phyloP scores from a whole-genome alignment of 2,113 vertebrate genomes.

The Megalops atlanticus region DNA sequence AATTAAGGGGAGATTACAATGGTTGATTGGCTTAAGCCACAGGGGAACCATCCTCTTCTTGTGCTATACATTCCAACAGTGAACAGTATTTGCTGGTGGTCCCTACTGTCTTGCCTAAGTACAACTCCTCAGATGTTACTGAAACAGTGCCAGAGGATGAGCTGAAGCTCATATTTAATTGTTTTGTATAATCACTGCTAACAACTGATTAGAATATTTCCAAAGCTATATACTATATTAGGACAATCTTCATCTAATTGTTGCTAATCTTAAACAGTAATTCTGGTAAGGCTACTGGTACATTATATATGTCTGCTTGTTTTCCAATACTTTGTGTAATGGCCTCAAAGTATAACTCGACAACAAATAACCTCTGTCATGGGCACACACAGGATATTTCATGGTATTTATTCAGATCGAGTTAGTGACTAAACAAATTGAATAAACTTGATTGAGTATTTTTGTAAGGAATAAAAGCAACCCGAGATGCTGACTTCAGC shows the following conservation, averaged over 20 bases:
- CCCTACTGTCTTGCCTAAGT: too few species aligned
- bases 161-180: background rate
- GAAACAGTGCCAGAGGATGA: background rate
- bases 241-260: background rate
- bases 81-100: too few species aligned
- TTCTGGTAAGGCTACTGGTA: too few species aligned
- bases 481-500: constrained; percentile 50
- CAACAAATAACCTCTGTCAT: constrained; percentile 9
- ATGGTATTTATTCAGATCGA: constrained; percentile 47
- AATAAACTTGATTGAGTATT: constrained; percentile 41
- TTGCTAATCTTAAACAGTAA: too few species aligned
- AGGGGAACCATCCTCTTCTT: background rate
- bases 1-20: constrained; percentile 58
- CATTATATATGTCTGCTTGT: too few species aligned
- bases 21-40: constrained; percentile 45
- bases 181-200: background rate
- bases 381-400: constrained; percentile 18
- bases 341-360: background rate
- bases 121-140: background rate
- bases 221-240: background rate
- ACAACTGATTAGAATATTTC: background rate
- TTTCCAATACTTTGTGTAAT: background rate
- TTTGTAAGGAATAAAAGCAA: constrained; percentile 50
- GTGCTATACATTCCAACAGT: too few species aligned
- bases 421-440: constrained; percentile 43